Conservation (phyloP, 2,888 invertebrate genomes). For the Scrobipalpa costella region DNA sequence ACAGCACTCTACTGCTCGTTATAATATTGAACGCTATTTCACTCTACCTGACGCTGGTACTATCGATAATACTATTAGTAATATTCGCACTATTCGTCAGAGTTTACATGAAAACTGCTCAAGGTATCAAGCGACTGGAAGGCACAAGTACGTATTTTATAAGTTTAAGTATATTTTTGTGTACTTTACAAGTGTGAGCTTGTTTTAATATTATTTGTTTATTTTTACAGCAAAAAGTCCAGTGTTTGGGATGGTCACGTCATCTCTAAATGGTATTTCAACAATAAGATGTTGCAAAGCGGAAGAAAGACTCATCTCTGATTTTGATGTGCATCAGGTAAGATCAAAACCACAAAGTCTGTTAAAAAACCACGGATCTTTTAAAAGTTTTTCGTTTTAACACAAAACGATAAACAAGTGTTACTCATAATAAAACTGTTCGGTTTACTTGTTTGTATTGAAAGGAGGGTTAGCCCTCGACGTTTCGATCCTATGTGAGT, state of each 20-base stretch:
- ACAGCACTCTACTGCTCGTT: conserved; percentile 75
- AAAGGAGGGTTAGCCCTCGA: too few relatives aligned
- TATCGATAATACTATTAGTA: conserved; percentile 63
- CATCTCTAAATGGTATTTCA: conserved; percentile 86
- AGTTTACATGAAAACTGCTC: conserved; percentile 87
- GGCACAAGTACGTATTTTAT: conserved; percentile 82
- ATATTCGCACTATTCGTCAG: conserved; percentile 83
- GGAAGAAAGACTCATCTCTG: conserved; percentile 81
- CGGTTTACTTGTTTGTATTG: too few relatives aligned
- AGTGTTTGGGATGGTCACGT: conserved; percentile 88
- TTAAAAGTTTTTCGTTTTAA: not conserved
- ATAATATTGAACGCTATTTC: conserved; percentile 73
- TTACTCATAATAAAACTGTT: too few relatives aligned
- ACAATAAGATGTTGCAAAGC: conserved; percentile 87
- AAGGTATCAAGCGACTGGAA: conserved; percentile 87
- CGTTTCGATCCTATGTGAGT: too few relatives aligned
- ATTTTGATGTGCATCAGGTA: conserved; percentile 83
- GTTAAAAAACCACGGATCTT: too few relatives aligned
- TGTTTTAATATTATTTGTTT: not conserved
- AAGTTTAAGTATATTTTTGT: too few relatives aligned
- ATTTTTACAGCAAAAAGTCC: conserved; percentile 85
- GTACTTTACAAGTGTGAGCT: not conserved
- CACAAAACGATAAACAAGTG: too few relatives aligned
- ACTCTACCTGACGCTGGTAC: conserved; percentile 68
- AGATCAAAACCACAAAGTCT: not conserved